Evolutionary conservation across 2,888 invertebrate genomes (phyloP).

Genomic region (Hypena proboscidalis): DNA sequence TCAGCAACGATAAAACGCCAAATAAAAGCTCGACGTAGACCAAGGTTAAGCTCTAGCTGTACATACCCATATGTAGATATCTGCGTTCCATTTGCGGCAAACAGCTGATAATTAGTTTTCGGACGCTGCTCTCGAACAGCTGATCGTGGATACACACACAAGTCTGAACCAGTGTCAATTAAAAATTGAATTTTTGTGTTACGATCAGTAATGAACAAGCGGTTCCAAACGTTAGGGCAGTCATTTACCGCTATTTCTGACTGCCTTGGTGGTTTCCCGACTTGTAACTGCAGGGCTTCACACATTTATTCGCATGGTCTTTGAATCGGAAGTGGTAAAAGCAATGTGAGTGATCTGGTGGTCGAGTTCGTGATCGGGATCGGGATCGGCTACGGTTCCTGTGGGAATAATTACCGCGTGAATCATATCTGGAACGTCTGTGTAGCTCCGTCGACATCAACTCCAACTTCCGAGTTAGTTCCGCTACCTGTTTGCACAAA

Average conservation of each 20-base stretch:
- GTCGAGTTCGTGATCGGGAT: constrained; percentile 17
- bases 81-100: constrained; percentile 48
- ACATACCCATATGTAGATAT: constrained; percentile 38
- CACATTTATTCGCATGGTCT: constrained; percentile 15
- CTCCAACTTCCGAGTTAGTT: no score
- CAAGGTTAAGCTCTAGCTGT: constrained; percentile 18
- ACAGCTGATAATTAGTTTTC: constrained; percentile 39
- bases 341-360: constrained; percentile 18
- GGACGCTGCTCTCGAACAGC: constrained; percentile 12
- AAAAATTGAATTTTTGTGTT: constrained; percentile 23
- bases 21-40: constrained; percentile 31
- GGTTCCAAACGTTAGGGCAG: constrained; percentile 1
- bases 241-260: constrained; percentile 17
- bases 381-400: background rate
- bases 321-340: constrained; percentile 35
- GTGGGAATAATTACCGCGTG: no score
- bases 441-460: no score
- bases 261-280: constrained; percentile 27
- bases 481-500: no score
- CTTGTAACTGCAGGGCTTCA: constrained; percentile 17
- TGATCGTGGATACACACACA: constrained; percentile 30
- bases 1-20: constrained; percentile 56
- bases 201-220: constrained; percentile 8
- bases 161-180: constrained; percentile 33
- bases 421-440: no score